These are phyloP conservation scores for Macrophya alboannulata DNA, from an alignment of 2,888 invertebrate genomes.

Conservation along the genomic window DNA sequence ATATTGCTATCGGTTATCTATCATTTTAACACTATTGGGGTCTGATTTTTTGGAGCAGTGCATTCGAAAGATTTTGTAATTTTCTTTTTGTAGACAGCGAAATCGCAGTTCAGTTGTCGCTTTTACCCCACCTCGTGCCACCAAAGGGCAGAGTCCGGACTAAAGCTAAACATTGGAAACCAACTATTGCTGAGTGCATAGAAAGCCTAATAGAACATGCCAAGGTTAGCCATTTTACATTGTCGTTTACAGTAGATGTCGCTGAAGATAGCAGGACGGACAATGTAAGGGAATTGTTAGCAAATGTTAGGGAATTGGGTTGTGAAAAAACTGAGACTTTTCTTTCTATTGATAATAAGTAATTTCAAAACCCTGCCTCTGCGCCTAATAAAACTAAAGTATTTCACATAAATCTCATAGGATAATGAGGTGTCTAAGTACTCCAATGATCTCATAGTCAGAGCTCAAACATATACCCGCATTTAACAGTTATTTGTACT, in stretches of 20 bases:
- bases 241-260: no score
- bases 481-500: constrained; percentile 26
- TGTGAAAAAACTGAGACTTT: no score
- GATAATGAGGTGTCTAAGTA: no score
- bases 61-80: constrained; percentile 1
- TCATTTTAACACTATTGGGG: not conserved
- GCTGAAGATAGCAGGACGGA: no score
- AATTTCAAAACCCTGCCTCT: constrained; percentile 13
- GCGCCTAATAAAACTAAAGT: no score
- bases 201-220: constrained; percentile 43
- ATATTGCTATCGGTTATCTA: no score
- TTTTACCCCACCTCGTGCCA: constrained; percentile 43
- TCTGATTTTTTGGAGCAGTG: not conserved
- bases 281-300: no score
- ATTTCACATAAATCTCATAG: no score
- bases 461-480: not conserved
- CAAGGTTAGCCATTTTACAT: constrained; percentile 20
- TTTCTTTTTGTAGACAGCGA: constrained; percentile 33
- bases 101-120: constrained; percentile 43
- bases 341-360: constrained; percentile 18
- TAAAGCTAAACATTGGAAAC: constrained; percentile 32
- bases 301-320: no score
- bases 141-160: constrained; percentile 38
- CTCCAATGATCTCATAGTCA: no score
- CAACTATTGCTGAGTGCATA: constrained; percentile 38